Evolutionary conservation across 2,113 vertebrate genomes (phyloP).

Genomic region (Hippocampus mohnikei): DNA sequence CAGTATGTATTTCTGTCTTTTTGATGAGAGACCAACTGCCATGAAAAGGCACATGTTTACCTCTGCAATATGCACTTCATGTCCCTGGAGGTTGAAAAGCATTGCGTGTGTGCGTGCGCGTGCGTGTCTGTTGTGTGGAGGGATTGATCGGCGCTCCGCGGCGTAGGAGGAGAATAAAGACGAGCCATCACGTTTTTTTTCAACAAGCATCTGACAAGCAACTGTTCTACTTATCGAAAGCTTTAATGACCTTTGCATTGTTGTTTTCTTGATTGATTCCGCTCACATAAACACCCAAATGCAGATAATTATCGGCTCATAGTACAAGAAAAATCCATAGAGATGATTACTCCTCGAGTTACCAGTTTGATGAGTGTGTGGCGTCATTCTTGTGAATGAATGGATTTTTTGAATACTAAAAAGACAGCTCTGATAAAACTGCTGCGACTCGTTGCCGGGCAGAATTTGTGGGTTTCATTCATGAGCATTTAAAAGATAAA

Average conservation of each 20-base stretch:
- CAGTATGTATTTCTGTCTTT: not conserved
- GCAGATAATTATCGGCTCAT: constrained; percentile 21
- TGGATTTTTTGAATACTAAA: not conserved
- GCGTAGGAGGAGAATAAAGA: constrained; percentile 44
- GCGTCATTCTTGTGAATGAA: not conserved
- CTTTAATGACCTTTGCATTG: constrained; percentile 3
- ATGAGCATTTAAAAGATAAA: no score
- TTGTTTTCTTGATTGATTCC: constrained; percentile 24
- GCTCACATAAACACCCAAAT: not conserved
- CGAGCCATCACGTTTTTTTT: constrained; percentile 25
- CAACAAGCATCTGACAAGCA: constrained; percentile 9
- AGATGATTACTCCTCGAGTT: not conserved
- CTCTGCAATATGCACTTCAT: not conserved
- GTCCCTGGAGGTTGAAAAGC: not conserved
- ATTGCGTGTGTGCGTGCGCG: not conserved
- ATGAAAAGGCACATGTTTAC: not conserved
- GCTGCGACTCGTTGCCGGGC: not conserved
- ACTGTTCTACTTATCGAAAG: constrained; percentile 15
- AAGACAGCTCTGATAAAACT: not conserved
- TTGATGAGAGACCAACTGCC: not conserved
- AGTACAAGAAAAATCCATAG: constrained; percentile 21
- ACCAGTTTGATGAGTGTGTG: not conserved
- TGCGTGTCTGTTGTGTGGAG: constrained; percentile 23
- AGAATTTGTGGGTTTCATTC: not conserved
- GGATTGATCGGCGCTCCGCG: constrained; percentile 16